These are phyloP conservation scores for Autographa gamma DNA, from an alignment of 2,888 invertebrate species.

Conservation along the genomic window DNA sequence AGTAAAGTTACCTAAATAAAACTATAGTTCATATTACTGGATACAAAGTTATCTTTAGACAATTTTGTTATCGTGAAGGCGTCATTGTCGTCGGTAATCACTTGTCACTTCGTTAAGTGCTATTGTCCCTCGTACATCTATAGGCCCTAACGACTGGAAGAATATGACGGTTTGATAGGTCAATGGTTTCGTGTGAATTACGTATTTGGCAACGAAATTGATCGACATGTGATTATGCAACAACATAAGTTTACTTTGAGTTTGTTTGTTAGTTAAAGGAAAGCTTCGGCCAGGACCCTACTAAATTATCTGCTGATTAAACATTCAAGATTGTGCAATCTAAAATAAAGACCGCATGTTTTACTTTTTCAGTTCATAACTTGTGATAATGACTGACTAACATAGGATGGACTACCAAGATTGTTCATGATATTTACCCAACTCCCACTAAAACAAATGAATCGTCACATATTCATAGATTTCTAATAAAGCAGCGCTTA, in stretches of 20 bases:
- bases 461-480: not conserved
- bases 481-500: not conserved
- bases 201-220: not conserved
- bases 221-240: not conserved
- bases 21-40: not conserved
- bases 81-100: conserved; percentile 40
- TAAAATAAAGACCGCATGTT: too few species aligned
- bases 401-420: too few species aligned
- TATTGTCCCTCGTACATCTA: conserved; percentile 33
- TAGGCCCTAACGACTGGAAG: not conserved
- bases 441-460: not conserved
- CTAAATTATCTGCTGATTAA: too few species aligned
- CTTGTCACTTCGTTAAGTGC: conserved; percentile 59
- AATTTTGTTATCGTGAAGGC: conserved; percentile 24
- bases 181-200: not conserved
- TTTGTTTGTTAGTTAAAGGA: not conserved
- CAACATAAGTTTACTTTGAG: not conserved
- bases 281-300: too few species aligned
- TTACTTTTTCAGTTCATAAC: too few species aligned
- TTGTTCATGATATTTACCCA: too few species aligned
- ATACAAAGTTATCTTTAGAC: conserved; percentile 16
- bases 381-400: too few species aligned
- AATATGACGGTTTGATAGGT: not conserved
- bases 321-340: too few species aligned
- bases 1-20: too few species aligned